Evolutionary conservation across 2,113 vertebrate genomes (phyloP).

Genomic region (Apeltes quadracus): DNA sequence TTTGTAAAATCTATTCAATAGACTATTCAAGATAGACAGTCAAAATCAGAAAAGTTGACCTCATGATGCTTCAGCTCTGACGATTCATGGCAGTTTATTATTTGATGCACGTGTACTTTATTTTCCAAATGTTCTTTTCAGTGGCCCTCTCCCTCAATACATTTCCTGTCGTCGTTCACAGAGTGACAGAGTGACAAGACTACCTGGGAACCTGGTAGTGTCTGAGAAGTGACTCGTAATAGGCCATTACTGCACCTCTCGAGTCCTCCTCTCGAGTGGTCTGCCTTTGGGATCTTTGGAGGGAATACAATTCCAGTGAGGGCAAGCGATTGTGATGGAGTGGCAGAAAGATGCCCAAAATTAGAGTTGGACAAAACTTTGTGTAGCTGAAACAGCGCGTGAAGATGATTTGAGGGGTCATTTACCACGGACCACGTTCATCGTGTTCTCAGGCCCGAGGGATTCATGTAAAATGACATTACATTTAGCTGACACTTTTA

Average conservation of each 20-base stretch:
- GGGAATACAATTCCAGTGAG: slow-evolving; percentile 39
- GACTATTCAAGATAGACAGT: too few relatives aligned
- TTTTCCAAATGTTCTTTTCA: slow-evolving; percentile 15
- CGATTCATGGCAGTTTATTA: slow-evolving; percentile 3
- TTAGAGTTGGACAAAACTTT: slow-evolving; percentile 32
- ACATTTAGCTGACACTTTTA: too few relatives aligned
- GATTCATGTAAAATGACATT: too few relatives aligned
- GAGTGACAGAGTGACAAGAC: slow-evolving; percentile 39
- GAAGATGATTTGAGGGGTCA: slow-evolving; percentile 11
- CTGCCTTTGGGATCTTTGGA: slow-evolving; percentile 43
- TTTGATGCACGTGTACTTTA: not conserved
- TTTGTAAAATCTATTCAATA: too few relatives aligned
- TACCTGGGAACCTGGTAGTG: slow-evolving; percentile 27
- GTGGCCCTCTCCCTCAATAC: slow-evolving; percentile 29
- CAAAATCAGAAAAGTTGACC: not conserved
- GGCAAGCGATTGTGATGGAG: slow-evolving; percentile 43
- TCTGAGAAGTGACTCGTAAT: slow-evolving; percentile 58
- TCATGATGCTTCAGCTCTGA: not conserved
- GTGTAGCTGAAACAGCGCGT: not conserved
- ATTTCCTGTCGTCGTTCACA: slow-evolving; percentile 55
- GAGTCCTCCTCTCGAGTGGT: slow-evolving; percentile 41
- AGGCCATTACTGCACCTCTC: slow-evolving; percentile 60
- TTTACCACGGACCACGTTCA: slow-evolving; percentile 4
- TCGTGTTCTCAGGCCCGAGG: not conserved
- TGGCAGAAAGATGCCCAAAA: slow-evolving; percentile 27